phyloP scores from a whole-genome alignment of 92 coral and sea anemone genomes.

The Scolanthus callimorphus region DNA sequence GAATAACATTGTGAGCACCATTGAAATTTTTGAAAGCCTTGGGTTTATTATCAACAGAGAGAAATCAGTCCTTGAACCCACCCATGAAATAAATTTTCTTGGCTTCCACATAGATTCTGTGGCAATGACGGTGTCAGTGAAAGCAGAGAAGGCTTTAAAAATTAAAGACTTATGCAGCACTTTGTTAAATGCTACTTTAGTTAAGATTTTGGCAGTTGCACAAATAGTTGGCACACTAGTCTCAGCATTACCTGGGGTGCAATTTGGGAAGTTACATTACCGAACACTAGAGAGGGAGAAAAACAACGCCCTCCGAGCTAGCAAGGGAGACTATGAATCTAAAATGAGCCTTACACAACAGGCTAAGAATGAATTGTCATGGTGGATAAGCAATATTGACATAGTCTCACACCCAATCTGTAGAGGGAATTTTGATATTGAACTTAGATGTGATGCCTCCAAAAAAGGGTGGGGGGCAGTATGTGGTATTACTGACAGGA shows the following conservation, averaged over 20 bases:
- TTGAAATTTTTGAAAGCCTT: not conserved
- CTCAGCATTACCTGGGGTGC: not conserved
- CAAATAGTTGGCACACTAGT: not conserved
- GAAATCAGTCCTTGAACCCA: not conserved
- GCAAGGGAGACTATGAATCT: not conserved
- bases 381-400: not conserved
- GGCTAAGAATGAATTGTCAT: not conserved
- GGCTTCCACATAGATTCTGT: not conserved
- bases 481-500: conserved; percentile 2
- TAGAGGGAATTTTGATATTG: conserved; percentile 7
- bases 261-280: not conserved
- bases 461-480: conserved; percentile 47
- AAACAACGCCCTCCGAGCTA: not conserved
- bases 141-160: not conserved
- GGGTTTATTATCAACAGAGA: not conserved
- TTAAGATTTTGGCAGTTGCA: not conserved
- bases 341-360: not conserved
- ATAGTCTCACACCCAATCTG: conserved; percentile 2
- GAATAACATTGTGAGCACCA: not conserved
- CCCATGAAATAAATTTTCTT: not conserved
- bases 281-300: not conserved
- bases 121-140: not conserved
- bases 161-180: not conserved
- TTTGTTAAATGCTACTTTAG: not conserved
- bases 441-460: conserved; percentile 28